A percentile compares a stretch with the other conserved stretches of the same genome.
phyloP scores from a whole-genome alignment of 2,888 invertebrate genomes.

The Leptopilina drosophilae region DNA sequence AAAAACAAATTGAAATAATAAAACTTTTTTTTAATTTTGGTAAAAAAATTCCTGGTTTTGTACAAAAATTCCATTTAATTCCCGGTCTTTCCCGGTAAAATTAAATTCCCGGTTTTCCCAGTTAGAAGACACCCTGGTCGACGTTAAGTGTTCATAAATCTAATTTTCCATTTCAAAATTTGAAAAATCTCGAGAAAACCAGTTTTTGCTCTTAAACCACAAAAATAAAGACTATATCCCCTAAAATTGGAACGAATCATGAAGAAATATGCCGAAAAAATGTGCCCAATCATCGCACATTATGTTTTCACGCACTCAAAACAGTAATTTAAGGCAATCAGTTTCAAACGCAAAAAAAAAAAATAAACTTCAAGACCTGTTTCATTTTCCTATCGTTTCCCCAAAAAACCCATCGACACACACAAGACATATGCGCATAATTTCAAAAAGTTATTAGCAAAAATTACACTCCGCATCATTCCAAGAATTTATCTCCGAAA shows the following conservation, averaged over 20 bases:
- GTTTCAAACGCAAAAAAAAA: not conserved
- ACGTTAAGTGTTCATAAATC: no score
- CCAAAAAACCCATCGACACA: not conserved
- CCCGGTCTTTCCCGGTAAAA: no score
- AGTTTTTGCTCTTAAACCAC: not conserved
- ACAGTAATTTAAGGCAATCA: constrained; percentile 14
- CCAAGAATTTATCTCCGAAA: not conserved
- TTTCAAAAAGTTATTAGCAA: not conserved
- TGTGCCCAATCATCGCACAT: not conserved
- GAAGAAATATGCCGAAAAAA: not conserved
- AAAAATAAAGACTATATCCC: not conserved
- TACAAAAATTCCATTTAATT: no score
- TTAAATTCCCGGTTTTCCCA: no score
- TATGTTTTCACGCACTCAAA: not conserved
- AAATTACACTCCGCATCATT: constrained; percentile 5
- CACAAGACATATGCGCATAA: not conserved
- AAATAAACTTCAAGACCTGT: not conserved
- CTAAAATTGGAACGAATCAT: not conserved
- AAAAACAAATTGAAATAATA: no score
- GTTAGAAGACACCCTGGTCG: no score
- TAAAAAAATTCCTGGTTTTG: no score
- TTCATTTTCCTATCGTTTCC: not conserved
- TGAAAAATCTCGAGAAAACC: no score
- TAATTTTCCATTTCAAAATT: no score
- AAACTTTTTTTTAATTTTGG: no score